phyloP scores from a whole-genome alignment of 2,113 vertebrate genomes.

The Pycnonotus jocosus region DNA sequence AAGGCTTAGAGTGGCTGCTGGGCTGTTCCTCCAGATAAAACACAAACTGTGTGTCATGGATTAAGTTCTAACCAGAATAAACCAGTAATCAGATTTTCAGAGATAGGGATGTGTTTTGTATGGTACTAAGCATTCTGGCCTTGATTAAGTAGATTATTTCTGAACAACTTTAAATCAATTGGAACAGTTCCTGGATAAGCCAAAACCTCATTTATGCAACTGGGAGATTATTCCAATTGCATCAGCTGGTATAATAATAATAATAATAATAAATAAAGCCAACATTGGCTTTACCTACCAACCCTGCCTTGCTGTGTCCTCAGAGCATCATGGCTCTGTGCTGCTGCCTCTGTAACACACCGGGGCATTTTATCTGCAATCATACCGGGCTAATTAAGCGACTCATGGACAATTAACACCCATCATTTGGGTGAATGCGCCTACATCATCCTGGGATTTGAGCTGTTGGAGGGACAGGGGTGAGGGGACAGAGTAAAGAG shows the following conservation, averaged over 20 bases:
- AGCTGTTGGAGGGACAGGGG: background rate
- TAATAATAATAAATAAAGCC: no score
- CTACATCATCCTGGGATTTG: background rate
- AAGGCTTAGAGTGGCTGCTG: background rate
- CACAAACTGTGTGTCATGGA: background rate
- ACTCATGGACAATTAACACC: background rate
- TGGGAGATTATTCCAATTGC: slow-evolving; percentile 16
- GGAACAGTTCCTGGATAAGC: background rate
- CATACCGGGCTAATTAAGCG: background rate
- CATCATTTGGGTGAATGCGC: background rate
- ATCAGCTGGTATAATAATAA: background rate
- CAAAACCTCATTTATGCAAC: slow-evolving; percentile 2
- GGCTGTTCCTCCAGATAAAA: background rate
- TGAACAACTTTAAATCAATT: slow-evolving; percentile 12
- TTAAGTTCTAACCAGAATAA: slow-evolving; percentile 18
- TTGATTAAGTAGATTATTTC: slow-evolving; percentile 30
- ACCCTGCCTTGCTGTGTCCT: background rate
- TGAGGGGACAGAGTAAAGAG: background rate
- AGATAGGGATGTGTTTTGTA: slow-evolving; percentile 26
- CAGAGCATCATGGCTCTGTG: background rate
- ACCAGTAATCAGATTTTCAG: slow-evolving; percentile 29
- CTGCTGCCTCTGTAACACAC: background rate
- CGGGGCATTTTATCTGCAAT: background rate
- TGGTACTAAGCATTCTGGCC: background rate
- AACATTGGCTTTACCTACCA: background rate